A percentile compares a stretch with the other conserved stretches of the same genome.
phyloP scores from a whole-genome alignment of 1,140 invertebrate species.

The Cydia pomonella region DNA sequence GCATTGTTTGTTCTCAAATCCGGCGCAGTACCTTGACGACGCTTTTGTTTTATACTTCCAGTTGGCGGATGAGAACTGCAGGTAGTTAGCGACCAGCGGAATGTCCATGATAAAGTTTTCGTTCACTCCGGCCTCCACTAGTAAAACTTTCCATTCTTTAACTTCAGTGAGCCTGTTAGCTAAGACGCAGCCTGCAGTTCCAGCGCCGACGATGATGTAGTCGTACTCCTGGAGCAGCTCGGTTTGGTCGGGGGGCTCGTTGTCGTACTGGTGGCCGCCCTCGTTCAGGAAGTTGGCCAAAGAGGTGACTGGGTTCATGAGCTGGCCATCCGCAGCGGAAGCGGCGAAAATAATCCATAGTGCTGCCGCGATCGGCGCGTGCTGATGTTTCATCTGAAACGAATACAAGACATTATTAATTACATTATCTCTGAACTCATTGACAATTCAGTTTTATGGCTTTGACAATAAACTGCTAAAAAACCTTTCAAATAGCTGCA shows the following conservation, averaged over 20 bases:
- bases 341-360: slow-evolving; percentile 55
- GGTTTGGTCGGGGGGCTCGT: slow-evolving; percentile 63
- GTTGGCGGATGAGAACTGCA: slow-evolving; percentile 82
- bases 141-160: slow-evolving; percentile 83
- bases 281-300: slow-evolving; percentile 67
- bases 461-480: too few species aligned
- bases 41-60: slow-evolving; percentile 83
- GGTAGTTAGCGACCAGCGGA: slow-evolving; percentile 83
- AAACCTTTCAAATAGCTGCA: too few species aligned
- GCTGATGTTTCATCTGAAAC: slow-evolving; percentile 64
- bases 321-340: slow-evolving; percentile 51
- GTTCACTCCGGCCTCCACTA: slow-evolving; percentile 85
- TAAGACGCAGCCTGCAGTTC: slow-evolving; percentile 83
- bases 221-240: slow-evolving; percentile 70
- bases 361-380: slow-evolving; percentile 45
- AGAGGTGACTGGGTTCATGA: slow-evolving; percentile 56
- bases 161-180: slow-evolving; percentile 85
- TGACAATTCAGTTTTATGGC: background rate
- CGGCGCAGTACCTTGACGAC: slow-evolving; percentile 79
- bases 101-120: slow-evolving; percentile 86
- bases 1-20: slow-evolving; percentile 82
- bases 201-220: slow-evolving; percentile 75
- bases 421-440: background rate
- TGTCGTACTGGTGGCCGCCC: slow-evolving; percentile 62
- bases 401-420: slow-evolving; percentile 4